A percentile compares a stretch with the other conserved stretches of the same genome.
Evolutionary conservation across 1,140 invertebrate species (phyloP).

Genomic region (Nasonia vitripennis): DNA sequence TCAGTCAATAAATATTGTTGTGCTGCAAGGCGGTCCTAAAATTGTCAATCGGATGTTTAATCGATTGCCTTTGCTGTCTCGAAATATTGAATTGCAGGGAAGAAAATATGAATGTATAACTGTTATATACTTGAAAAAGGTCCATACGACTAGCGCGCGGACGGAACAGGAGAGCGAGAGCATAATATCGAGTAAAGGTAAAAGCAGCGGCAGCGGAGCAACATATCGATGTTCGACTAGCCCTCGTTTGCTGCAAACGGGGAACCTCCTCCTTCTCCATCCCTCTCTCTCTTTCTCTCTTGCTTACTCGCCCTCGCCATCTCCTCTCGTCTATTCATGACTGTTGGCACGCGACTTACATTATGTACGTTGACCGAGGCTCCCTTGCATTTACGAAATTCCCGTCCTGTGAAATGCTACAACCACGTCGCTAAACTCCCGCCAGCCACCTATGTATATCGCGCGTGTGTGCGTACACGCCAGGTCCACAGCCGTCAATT

Average conservation of each 20-base stretch:
- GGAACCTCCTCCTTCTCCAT: not conserved
- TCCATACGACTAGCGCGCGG: not conserved
- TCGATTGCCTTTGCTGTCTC: too few species aligned
- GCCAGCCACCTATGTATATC: not conserved
- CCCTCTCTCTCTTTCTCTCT: constrained; percentile 14
- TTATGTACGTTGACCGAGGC: constrained; percentile 55
- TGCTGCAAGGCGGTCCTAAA: too few species aligned
- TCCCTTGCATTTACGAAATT: constrained; percentile 48
- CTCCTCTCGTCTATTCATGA: constrained; percentile 57
- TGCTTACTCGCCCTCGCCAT: not conserved
- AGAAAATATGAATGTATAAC: not conserved
- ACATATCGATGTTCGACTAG: constrained; percentile 3
- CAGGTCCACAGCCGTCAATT: constrained; percentile 29
- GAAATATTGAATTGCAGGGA: not conserved
- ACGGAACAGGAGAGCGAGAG: not conserved
- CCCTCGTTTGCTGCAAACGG: constrained; percentile 28
- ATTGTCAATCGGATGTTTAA: too few species aligned
- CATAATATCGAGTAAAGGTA: not conserved
- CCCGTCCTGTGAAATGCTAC: constrained; percentile 13
- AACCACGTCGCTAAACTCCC: not conserved
- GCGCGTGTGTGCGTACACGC: not conserved
- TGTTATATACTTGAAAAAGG: not conserved
- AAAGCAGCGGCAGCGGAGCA: not conserved
- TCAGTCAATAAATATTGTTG: too few species aligned
- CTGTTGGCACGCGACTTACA: constrained; percentile 61